phyloP scores from a whole-genome alignment of 2,113 vertebrate genomes.

The Serinus canaria region DNA sequence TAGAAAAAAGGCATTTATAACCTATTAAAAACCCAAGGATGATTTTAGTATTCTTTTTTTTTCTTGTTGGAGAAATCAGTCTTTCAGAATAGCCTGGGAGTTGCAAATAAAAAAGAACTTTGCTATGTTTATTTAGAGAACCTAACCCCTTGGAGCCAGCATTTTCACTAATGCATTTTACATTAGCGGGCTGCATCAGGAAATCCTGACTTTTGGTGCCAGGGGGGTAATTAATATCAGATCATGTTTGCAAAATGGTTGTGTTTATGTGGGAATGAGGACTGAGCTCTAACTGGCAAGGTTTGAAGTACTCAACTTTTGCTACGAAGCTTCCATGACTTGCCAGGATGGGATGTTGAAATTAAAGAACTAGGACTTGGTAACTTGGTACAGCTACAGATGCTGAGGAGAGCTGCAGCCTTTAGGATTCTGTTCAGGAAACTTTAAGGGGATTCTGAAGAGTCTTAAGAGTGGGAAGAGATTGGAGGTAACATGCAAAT shows the following conservation, averaged over 20 bases:
- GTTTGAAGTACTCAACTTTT: slow-evolving; percentile 64
- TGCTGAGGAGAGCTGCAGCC: not conserved
- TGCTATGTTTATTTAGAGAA: slow-evolving; percentile 76
- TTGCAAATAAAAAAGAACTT: slow-evolving; percentile 67
- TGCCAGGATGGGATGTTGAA: slow-evolving; percentile 41
- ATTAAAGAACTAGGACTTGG: slow-evolving; percentile 12
- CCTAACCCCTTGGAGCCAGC: slow-evolving; percentile 76
- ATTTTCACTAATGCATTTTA: slow-evolving; percentile 81
- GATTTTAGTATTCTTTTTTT: not conserved
- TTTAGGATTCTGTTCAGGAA: not conserved
- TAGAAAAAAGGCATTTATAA: slow-evolving; percentile 58
- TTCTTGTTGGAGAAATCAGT: slow-evolving; percentile 20
- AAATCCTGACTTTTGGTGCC: slow-evolving; percentile 80
- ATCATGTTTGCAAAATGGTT: slow-evolving; percentile 82
- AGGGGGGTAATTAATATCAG: slow-evolving; percentile 82
- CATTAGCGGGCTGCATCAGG: slow-evolving; percentile 78
- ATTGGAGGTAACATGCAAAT: not conserved
- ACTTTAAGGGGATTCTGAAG: not conserved
- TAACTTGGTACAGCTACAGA: not conserved
- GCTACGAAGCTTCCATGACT: slow-evolving; percentile 44
- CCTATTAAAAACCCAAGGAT: slow-evolving; percentile 70
- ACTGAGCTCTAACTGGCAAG: slow-evolving; percentile 64
- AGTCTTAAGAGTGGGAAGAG: not conserved
- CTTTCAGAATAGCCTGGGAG: slow-evolving; percentile 66
- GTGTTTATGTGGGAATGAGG: slow-evolving; percentile 79